Evolutionary conservation across 2,113 vertebrate species (phyloP).

Genomic region (Callocephalon fimbriatum): DNA sequence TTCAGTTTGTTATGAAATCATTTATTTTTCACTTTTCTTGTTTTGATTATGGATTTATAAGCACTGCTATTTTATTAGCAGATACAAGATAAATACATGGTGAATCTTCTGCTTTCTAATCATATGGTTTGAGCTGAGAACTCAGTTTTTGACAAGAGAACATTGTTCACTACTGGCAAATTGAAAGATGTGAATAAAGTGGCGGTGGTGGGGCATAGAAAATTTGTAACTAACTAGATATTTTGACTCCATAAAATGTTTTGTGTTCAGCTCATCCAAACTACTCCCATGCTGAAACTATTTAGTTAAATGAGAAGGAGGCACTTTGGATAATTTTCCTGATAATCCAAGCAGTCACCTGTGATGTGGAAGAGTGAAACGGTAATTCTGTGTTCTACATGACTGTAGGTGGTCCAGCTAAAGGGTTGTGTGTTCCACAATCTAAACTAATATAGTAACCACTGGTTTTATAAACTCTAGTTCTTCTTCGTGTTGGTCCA

Average conservation of each 20-base stretch:
- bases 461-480: not conserved
- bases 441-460: not conserved
- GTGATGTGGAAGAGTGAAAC: not conserved
- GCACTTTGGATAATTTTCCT: not conserved
- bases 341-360: not conserved
- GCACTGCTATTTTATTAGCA: not conserved
- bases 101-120: not conserved
- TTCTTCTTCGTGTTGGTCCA: not conserved
- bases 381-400: not conserved
- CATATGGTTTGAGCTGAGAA: not conserved
- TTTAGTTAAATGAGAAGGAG: not conserved
- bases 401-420: fast-evolving
- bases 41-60: conserved; percentile 1
- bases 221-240: not conserved
- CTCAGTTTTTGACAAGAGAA: not conserved
- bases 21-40: not conserved
- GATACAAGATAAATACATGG: not conserved
- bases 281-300: not conserved
- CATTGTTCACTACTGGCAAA: not conserved
- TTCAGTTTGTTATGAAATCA: not conserved
- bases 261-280: not conserved
- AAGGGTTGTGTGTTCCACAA: not conserved
- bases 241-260: not conserved
- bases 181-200: not conserved
- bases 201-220: not conserved